Percentiles rank a stretch among this genome's conserved stretches.
These are phyloP conservation scores for Lithobates sylvaticus DNA, from an alignment of 2,797 vertebrate genomes.

Conservation along the genomic window DNA sequence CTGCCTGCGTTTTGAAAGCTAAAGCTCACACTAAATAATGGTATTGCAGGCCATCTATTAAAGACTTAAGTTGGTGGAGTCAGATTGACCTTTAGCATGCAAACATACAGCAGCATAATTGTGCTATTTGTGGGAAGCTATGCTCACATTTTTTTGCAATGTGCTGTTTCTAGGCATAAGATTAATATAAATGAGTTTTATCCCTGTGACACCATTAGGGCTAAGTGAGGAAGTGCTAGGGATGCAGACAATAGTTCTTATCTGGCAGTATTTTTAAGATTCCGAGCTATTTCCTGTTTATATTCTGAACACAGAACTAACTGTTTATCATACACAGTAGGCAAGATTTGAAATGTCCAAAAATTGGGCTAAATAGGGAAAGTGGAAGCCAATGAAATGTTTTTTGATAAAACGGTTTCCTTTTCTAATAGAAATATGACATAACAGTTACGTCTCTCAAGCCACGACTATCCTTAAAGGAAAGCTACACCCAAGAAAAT, in stretches of 20 bases:
- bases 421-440: slow-evolving; percentile 54
- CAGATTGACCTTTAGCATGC: slow-evolving; percentile 20
- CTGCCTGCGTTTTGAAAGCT: too few species aligned
- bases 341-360: slow-evolving; percentile 59
- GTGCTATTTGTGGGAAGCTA: slow-evolving; percentile 67
- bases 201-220: slow-evolving; percentile 70
- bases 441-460: slow-evolving; percentile 30
- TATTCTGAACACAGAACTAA: slow-evolving; percentile 64
- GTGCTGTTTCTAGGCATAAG: slow-evolving; percentile 67
- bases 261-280: slow-evolving; percentile 77
- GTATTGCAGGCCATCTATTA: not conserved
- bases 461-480: slow-evolving; percentile 18
- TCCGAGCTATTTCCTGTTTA: slow-evolving; percentile 82
- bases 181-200: slow-evolving; percentile 75
- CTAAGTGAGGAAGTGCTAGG: slow-evolving; percentile 67
- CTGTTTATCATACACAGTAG: slow-evolving; percentile 66
- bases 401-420: slow-evolving; percentile 51
- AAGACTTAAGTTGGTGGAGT: not conserved
- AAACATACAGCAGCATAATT: not conserved
- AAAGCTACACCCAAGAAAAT: slow-evolving; percentile 43
- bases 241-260: slow-evolving; percentile 81
- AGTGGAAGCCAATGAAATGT: slow-evolving; percentile 60
- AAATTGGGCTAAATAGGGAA: slow-evolving; percentile 56
- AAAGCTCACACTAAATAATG: too few species aligned
- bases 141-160: slow-evolving; percentile 61